Base-by-base conservation (phyloP, 2,888 invertebrate species). In the Drosophila monieri region DNA sequence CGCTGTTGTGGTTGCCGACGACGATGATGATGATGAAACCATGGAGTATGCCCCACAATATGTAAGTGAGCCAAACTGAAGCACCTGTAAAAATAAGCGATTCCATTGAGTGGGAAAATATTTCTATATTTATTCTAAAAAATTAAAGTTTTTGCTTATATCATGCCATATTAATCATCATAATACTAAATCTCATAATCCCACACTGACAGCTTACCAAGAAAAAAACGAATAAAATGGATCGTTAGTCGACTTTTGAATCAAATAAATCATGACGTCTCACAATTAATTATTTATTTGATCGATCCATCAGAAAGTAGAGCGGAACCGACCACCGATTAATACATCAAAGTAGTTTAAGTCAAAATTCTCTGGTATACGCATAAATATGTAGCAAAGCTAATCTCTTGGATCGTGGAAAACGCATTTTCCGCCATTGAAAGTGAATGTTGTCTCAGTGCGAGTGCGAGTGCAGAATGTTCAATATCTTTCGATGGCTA, bases 1-100 rank as follows among this genome's bases (percentile, higher is more conserved):
- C 61, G 81, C 81, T 74, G 78, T 77, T 43, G 76, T 85, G 51
- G 69, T 73, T 6, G 75, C 70, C 27, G 80, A 85, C 18, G 77
- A 73, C 37, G 77, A 73, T 32, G 87, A 86, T 32, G 87, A 86
- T 65, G 88, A 89, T 59, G 89, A 88, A 73, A 80, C 85, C 76
- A 78, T 88, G 80, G 90, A 90, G 79, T 90, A 91, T 78, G 91
- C 91, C 30, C 89, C 91, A 52, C 77, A 90, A 83, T 90, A 85
- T 74, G 90, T 90, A 89, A 90, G 91, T 90, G 59, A 32, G 49
- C 23, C n/a, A 35, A 35, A n/a, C 35, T 14, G n/a, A 35, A 35
- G 32, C 32, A 37, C 37, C 37, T 37, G 6, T 48, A 37, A 37
- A n/a, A 37, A 14, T 37, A 37, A 14, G 37, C 37, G 12, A 32